These are phyloP conservation scores for Cotesia chilonis DNA, from an alignment of 1,140 invertebrate species.

Conservation along the genomic window DNA sequence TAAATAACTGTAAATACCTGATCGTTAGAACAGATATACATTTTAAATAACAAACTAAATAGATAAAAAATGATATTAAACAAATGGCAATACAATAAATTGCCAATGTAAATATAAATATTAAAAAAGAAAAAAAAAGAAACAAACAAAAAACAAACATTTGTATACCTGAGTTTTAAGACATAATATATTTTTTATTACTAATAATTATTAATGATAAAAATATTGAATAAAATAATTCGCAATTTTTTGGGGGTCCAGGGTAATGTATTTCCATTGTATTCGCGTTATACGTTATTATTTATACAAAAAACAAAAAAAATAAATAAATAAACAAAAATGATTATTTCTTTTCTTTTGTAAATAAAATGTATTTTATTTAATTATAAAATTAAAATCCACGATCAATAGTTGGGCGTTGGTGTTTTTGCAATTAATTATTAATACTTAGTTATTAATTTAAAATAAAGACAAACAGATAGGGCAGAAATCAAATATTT, in stretches of 20 bases:
- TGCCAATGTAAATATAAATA: constrained; percentile 40
- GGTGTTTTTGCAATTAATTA: not conserved
- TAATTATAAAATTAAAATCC: too few species aligned
- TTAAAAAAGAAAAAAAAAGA: too few species aligned
- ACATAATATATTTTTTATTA: constrained; percentile 44
- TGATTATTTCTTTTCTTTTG: constrained; percentile 39
- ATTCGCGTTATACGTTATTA: constrained; percentile 42
- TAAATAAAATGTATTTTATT: not conserved
- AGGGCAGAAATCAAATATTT: constrained; percentile 1
- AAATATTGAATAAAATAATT: constrained; percentile 22
- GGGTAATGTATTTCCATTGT: constrained; percentile 45
- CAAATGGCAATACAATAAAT: constrained; percentile 19
- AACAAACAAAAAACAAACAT: constrained; percentile 1
- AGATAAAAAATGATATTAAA: constrained; percentile 12
- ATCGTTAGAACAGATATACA: constrained; percentile 16
- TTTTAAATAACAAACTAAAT: constrained; percentile 13
- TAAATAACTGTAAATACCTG: constrained; percentile 17
- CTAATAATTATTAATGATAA: constrained; percentile 9
- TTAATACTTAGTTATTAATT: not conserved
- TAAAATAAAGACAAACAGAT: too few species aligned
- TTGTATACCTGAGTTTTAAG: constrained; percentile 47
- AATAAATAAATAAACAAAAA: constrained; percentile 4
- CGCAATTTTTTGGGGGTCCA: constrained; percentile 42
- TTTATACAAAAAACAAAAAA: constrained; percentile 45
- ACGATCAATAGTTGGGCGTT: too few species aligned